These are phyloP conservation scores for Lymantria dispar DNA, from an alignment of 2,888 invertebrate genomes.

Conservation along the genomic window DNA sequence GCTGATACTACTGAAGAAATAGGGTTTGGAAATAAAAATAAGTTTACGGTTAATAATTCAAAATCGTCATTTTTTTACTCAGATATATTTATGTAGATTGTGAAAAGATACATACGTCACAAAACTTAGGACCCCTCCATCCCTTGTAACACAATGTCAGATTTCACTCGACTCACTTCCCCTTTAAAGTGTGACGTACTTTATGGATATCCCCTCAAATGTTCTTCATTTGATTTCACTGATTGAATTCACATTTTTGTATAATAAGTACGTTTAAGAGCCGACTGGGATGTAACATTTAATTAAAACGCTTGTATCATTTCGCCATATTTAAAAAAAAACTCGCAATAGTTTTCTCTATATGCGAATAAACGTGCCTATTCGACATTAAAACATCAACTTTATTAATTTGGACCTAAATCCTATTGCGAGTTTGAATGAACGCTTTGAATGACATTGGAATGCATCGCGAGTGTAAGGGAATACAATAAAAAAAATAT, in stretches of 20 bases:
- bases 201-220: too few species aligned
- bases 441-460: constrained; percentile 59
- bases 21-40: too few species aligned
- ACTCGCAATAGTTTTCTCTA: constrained; percentile 50
- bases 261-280: constrained; percentile 63
- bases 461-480: constrained; percentile 71
- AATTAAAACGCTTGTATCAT: constrained; percentile 56
- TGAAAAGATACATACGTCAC: too few species aligned
- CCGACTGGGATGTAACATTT: constrained; percentile 59
- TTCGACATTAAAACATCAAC: constrained; percentile 21
- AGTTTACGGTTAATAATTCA: too few species aligned
- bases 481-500: constrained; percentile 79
- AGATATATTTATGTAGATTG: too few species aligned
- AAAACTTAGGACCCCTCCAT: too few species aligned
- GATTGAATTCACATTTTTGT: constrained; percentile 32
- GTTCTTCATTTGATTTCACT: too few species aligned
- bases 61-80: too few species aligned
- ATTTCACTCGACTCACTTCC: too few species aligned
- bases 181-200: too few species aligned
- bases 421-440: constrained; percentile 47
- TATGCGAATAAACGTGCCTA: constrained; percentile 42
- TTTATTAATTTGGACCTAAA: constrained; percentile 16
- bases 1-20: too few species aligned
- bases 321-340: constrained; percentile 42
- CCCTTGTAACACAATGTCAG: too few species aligned